Percentiles rank a stretch among this genome's conserved stretches.
Evolutionary conservation across 2,113 vertebrate species (phyloP).

Genomic region (Brachypteracias leptosomus): DNA sequence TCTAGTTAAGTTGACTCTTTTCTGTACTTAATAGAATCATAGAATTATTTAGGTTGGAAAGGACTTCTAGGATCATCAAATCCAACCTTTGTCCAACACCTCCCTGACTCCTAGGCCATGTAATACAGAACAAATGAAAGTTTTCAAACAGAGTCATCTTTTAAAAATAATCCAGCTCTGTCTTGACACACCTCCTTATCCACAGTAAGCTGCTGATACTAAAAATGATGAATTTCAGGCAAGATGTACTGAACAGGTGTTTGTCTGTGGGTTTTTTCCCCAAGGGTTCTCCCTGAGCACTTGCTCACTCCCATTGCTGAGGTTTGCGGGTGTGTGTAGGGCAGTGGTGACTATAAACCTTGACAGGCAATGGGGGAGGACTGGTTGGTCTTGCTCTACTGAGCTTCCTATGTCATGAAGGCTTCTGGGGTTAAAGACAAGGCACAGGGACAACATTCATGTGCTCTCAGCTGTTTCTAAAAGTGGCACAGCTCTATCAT

Average conservation of each 20-base stretch:
- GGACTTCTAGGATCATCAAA: no score
- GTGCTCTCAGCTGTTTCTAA: background rate
- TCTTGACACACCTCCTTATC: background rate
- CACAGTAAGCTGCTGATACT: background rate
- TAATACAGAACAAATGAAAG: background rate
- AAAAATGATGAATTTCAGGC: background rate
- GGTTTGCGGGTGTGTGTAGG: background rate
- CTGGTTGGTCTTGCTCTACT: background rate
- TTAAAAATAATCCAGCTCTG: background rate
- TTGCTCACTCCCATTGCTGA: background rate
- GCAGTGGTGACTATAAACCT: background rate
- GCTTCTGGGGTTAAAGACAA: background rate
- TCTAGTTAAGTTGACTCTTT: background rate
- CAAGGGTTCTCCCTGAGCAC: background rate
- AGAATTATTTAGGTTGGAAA: no score
- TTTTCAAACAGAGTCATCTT: background rate
- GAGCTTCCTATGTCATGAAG: background rate
- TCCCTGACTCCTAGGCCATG: no score
- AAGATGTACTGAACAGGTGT: no score
- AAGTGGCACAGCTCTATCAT: background rate
- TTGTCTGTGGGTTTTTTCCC: background rate
- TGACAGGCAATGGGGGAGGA: background rate
- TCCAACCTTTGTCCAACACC: no score
- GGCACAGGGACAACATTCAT: background rate
- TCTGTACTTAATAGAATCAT: background rate